These are phyloP conservation scores for Tryphoninae sp. DNA, from an alignment of 2,888 invertebrate species.

Conservation along the genomic window DNA sequence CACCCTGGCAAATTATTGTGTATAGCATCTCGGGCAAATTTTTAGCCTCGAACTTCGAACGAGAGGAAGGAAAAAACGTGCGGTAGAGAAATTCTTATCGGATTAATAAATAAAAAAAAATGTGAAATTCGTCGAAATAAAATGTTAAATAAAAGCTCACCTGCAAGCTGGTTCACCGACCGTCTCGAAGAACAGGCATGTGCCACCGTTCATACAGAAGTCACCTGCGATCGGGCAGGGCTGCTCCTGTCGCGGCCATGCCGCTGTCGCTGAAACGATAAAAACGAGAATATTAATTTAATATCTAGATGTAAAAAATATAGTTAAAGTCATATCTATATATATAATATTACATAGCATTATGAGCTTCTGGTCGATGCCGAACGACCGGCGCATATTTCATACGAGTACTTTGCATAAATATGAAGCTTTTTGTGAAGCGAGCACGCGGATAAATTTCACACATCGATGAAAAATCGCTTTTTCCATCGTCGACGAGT, in stretches of 20 bases:
- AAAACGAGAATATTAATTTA: constrained; percentile 56
- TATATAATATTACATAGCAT: constrained; percentile 19
- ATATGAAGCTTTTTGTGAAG: constrained; percentile 13
- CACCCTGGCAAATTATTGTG: background rate
- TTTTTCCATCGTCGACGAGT: constrained; percentile 20
- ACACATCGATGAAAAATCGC: constrained; percentile 31
- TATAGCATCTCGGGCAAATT: background rate
- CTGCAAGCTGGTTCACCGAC: constrained; percentile 92
- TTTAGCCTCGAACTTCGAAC: background rate
- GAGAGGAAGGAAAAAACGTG: background rate
- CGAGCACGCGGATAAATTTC: background rate
- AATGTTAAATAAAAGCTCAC: constrained; percentile 84
- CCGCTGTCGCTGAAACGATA: constrained; percentile 81
- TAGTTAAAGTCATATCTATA: background rate
- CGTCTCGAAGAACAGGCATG: constrained; percentile 90
- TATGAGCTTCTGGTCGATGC: constrained; percentile 1
- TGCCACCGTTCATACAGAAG: constrained; percentile 94
- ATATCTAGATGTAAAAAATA: background rate
- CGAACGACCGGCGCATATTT: constrained; percentile 6
- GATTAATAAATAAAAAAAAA: background rate
- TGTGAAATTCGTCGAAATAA: background rate
- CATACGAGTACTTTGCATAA: constrained; percentile 37
- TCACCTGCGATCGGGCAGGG: constrained; percentile 87
- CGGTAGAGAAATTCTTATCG: background rate
- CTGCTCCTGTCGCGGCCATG: constrained; percentile 85